Conservation (phyloP, 2,888 invertebrate genomes). For the Vannuccia rotundouncinata region DNA sequence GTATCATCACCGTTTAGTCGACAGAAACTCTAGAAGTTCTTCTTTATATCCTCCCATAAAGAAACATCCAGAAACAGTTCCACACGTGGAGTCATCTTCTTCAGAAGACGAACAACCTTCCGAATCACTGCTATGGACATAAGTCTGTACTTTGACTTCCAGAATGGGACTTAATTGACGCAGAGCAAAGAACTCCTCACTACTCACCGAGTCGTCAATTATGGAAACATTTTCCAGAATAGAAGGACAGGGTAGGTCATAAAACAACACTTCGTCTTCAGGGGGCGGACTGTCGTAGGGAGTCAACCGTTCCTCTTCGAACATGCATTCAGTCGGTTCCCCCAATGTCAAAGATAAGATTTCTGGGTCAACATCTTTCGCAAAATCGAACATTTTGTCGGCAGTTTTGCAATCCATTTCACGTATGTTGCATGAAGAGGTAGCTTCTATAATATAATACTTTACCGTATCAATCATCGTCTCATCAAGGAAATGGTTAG, state of each 20-base stretch:
- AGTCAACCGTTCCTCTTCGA: not conserved
- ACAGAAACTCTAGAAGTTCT: not conserved
- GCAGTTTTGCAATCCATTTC: too few relatives aligned
- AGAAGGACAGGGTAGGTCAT: not conserved
- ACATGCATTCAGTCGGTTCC: not conserved
- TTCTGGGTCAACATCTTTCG: too few relatives aligned
- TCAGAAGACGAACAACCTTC: not conserved
- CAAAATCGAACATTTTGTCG: too few relatives aligned
- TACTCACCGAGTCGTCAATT: not conserved
- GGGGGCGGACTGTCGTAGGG: not conserved
- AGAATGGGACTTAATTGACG: not conserved
- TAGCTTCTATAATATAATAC: too few relatives aligned
- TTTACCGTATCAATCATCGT: too few relatives aligned
- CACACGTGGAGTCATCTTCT: not conserved
- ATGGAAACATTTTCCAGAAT: not conserved
- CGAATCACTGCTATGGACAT: not conserved
- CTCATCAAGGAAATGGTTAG: too few relatives aligned
- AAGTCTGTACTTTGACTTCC: not conserved
- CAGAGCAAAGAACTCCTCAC: not conserved
- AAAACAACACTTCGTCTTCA: not conserved
- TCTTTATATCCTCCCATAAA: not conserved
- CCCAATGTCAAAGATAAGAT: not conserved
- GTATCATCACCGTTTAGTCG: not conserved
- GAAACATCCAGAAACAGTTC: not conserved
- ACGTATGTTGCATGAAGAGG: too few relatives aligned